These are phyloP conservation scores for Plecturocebus donacophilus DNA, from an alignment of 2,113 vertebrate genomes.

Conservation along the genomic window DNA sequence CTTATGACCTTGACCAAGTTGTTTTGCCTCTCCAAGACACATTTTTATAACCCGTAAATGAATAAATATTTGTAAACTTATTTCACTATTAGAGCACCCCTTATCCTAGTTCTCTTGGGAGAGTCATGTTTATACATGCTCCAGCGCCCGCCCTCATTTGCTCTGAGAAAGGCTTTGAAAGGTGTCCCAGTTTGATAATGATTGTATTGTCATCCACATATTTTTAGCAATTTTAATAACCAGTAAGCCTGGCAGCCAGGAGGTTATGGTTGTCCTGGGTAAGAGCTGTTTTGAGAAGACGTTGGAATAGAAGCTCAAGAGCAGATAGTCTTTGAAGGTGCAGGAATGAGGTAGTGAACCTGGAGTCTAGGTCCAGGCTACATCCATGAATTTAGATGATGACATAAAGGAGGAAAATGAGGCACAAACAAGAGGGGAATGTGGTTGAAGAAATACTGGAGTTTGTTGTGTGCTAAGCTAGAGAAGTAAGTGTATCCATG, in stretches of 20 bases:
- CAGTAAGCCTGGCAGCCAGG: neutral
- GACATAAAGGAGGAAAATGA: neutral
- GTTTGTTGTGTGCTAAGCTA: neutral
- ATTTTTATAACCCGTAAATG: neutral
- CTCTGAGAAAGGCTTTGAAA: neutral
- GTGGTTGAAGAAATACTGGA: neutral
- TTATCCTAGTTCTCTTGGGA: neutral
- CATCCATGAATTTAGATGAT: neutral
- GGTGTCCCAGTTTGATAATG: neutral
- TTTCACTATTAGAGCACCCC: neutral
- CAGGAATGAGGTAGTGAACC: fast-evolving
- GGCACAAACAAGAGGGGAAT: neutral
- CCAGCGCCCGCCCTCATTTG: fast-evolving
- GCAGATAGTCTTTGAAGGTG: fast-evolving
- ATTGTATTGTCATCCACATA: neutral
- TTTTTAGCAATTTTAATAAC: neutral
- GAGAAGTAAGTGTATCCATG: neutral
- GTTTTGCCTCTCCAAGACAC: neutral
- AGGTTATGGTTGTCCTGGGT: neutral
- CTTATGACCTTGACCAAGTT: neutral
- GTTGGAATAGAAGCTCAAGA: neutral
- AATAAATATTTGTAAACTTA: neutral
- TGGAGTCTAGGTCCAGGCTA: neutral
- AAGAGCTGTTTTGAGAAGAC: neutral
- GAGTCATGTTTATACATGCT: fast-evolving